These are phyloP conservation scores for Oppia nitens DNA, from an alignment of 1,140 invertebrate genomes.

Conservation along the genomic window DNA sequence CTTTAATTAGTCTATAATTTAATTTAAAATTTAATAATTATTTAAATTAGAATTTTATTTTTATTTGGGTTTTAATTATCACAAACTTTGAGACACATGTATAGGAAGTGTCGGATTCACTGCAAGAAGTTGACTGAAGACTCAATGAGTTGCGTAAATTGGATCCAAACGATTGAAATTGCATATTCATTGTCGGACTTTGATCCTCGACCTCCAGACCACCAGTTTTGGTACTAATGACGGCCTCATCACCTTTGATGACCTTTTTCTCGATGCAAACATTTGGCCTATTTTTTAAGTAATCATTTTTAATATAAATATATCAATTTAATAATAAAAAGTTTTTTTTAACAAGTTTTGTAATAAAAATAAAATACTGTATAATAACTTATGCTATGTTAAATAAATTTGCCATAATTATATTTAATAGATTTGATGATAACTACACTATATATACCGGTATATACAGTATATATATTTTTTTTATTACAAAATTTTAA, in stretches of 20 bases:
- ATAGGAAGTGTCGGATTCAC: constrained; percentile 36
- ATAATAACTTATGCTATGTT: too few species aligned
- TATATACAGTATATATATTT: too few species aligned
- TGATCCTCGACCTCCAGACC: constrained; percentile 16
- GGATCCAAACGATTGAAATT: constrained; percentile 16
- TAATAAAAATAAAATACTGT: too few species aligned
- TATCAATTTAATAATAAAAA: too few species aligned
- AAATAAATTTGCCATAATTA: too few species aligned
- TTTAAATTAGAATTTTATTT: neutral
- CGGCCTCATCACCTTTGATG: constrained; percentile 23
- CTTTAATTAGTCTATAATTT: constrained; percentile 32
- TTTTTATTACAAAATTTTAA: too few species aligned
- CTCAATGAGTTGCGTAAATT: constrained; percentile 30
- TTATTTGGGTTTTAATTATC: too few species aligned
- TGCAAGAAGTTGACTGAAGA: constrained; percentile 34
- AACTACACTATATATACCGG: too few species aligned
- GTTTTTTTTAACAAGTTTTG: too few species aligned
- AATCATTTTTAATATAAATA: neutral
- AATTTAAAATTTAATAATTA: neutral
- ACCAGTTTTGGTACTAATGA: constrained; percentile 16
- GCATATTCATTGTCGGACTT: neutral
- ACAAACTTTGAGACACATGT: constrained; percentile 32
- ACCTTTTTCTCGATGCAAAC: constrained; percentile 35
- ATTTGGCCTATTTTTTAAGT: constrained; percentile 24
- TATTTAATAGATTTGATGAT: too few species aligned